Evolutionary conservation across 2,797 vertebrate species (phyloP).

Genomic region (Cuculus canorus): DNA sequence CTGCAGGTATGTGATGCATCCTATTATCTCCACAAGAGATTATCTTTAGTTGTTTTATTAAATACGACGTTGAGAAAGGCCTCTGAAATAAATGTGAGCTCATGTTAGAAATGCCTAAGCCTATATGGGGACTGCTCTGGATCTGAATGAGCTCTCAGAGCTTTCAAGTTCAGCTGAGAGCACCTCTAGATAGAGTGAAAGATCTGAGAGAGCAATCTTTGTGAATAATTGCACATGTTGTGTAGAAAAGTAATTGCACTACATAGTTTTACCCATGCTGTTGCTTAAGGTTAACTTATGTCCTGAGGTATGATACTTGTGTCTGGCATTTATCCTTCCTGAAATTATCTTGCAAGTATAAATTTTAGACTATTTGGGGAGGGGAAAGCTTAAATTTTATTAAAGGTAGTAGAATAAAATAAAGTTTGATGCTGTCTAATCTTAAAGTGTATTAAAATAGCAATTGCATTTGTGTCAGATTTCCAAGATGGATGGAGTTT

Average conservation of each 20-base stretch:
- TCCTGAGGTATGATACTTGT: not conserved
- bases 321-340: not conserved
- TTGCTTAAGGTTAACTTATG: not conserved
- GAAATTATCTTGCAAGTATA: not conserved
- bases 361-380: not conserved
- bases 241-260: not conserved
- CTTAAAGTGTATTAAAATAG: slow-evolving; percentile 2
- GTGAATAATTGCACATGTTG: not conserved
- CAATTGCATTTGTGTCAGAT: slow-evolving; percentile 12
- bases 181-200: not conserved
- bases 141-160: not conserved
- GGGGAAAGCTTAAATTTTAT: not conserved
- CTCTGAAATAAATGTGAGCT: not conserved
- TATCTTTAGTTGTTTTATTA: not conserved
- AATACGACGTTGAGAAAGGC: not conserved
- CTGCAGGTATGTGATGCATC: not conserved
- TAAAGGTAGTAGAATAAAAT: not conserved
- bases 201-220: not conserved
- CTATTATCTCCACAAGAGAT: not conserved
- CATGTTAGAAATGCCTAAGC: not conserved
- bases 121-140: not conserved
- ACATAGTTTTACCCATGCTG: not conserved
- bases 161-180: not conserved
- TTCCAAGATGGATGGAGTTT: slow-evolving; percentile 10
- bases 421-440: not conserved